Evolutionary conservation across 2,888 invertebrate genomes (phyloP).

Genomic region (Emmelina monodactyla): DNA sequence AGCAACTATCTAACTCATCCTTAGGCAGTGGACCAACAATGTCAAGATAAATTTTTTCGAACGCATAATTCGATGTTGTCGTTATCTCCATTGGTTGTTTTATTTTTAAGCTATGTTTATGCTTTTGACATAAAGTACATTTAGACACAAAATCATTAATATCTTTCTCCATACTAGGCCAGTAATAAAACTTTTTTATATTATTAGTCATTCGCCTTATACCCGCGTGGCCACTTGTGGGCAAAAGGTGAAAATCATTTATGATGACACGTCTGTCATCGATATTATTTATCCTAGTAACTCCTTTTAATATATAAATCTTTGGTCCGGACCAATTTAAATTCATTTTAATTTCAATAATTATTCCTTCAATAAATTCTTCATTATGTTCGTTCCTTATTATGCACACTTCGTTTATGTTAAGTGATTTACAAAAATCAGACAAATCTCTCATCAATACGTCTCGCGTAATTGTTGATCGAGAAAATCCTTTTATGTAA

Average conservation of each 20-base stretch:
- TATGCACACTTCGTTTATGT: too few species aligned
- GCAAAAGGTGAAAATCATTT: constrained; percentile 11
- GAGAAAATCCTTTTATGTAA: too few species aligned
- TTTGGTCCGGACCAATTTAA: constrained; percentile 2
- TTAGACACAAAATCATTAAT: constrained; percentile 12
- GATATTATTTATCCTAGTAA: constrained; percentile 1
- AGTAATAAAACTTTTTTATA: constrained; percentile 8
- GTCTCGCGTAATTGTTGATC: too few species aligned
- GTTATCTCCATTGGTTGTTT: constrained; percentile 10
- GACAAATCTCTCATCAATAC: too few species aligned
- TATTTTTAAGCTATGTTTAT: constrained; percentile 7
- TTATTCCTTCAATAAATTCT: too few species aligned
- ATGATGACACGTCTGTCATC: constrained; percentile 7
- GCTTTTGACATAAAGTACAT: constrained; percentile 13
- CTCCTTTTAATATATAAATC: constrained; percentile 1
- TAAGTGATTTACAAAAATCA: too few species aligned
- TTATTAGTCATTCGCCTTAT: constrained; percentile 9
- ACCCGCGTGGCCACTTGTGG: constrained; percentile 11
- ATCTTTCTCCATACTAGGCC: constrained; percentile 11
- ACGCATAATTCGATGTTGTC: constrained; percentile 8
- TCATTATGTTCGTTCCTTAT: too few species aligned
- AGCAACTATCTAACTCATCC: constrained; percentile 5
- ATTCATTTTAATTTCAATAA: too few species aligned
- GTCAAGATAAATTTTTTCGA: constrained; percentile 12
- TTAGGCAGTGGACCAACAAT: constrained; percentile 7